phyloP scores from a whole-genome alignment of 2,113 vertebrate genomes.

The Phalacrocorax carbo region DNA sequence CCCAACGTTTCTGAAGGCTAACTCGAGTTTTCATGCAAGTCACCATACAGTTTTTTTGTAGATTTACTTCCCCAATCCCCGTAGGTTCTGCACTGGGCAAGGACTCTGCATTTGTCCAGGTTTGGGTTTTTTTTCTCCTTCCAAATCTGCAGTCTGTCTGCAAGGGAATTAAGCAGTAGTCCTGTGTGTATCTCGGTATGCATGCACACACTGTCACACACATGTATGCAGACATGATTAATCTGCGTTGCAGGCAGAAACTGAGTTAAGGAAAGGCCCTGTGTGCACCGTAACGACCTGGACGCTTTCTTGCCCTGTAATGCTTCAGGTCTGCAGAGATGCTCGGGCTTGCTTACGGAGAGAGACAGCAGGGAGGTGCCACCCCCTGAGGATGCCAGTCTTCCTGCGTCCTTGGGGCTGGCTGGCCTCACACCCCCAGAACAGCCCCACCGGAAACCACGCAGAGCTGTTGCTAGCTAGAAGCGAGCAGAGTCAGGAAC shows the following conservation, averaged over 20 bases:
- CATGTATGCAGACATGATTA: rapidly evolving
- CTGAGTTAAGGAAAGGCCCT: neutral
- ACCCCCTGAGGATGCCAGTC: too few relatives aligned
- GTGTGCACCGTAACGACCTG: rapidly evolving
- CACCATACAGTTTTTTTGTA: neutral
- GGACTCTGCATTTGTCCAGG: neutral
- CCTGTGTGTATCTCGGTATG: neutral
- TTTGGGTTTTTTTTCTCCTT: neutral
- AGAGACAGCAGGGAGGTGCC: neutral
- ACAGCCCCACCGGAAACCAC: neutral
- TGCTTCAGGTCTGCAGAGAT: neutral
- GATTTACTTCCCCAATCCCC: neutral
- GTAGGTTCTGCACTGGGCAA: neutral
- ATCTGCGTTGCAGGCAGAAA: neutral
- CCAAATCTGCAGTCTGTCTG: neutral
- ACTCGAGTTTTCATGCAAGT: neutral
- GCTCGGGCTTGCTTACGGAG: neutral
- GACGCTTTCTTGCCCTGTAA: neutral
- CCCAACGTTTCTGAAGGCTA: neutral
- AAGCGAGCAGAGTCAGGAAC: neutral
- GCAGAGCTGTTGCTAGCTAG: neutral
- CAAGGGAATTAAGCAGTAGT: neutral
- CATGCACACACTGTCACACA: neutral
- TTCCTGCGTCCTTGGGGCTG: neutral
- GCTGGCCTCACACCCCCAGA: neutral